Conservation (phyloP, 2,888 invertebrate species). For the Dryobotodes eremita region DNA sequence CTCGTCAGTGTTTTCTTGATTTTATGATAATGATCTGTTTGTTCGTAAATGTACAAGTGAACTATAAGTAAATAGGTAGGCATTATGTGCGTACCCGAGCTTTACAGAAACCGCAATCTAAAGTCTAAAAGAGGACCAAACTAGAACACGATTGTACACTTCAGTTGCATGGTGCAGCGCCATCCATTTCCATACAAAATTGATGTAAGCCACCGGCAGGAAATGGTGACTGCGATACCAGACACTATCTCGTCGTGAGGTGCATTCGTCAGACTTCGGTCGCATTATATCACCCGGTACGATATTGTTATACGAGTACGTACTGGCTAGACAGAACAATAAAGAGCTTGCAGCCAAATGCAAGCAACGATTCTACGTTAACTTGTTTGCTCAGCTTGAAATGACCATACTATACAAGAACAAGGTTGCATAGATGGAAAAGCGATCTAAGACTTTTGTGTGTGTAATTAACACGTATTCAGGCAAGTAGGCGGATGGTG, state of each 20-base stretch:
- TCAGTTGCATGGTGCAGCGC: constrained; percentile 70
- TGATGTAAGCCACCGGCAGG: constrained; percentile 77
- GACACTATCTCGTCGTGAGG: constrained; percentile 74
- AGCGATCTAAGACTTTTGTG: constrained; percentile 57
- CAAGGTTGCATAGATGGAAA: constrained; percentile 44
- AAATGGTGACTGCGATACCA: constrained; percentile 77
- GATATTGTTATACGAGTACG: constrained; percentile 64
- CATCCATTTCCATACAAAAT: constrained; percentile 81
- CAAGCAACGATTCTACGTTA: constrained; percentile 37
- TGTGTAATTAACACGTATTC: constrained; percentile 72
- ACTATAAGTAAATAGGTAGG: constrained; percentile 21
- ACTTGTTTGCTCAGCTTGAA: constrained; percentile 53
- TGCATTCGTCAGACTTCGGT: constrained; percentile 71
- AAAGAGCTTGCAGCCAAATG: constrained; percentile 48
- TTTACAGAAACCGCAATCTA: constrained; percentile 23
- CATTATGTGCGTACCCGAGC: neutral
- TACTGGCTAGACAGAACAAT: constrained; percentile 50
- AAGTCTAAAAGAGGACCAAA: constrained; percentile 24
- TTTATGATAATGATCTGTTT: constrained; percentile 52
- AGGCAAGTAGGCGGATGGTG: constrained; percentile 71
- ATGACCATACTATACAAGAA: constrained; percentile 46
- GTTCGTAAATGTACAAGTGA: constrained; percentile 8
- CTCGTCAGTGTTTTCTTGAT: constrained; percentile 70
- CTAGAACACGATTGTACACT: constrained; percentile 69
- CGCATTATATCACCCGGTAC: constrained; percentile 72